Percentiles rank a stretch among this genome's conserved stretches.
Conservation (phyloP, 2,113 vertebrate species). For the Hemichromis elongatus region DNA sequence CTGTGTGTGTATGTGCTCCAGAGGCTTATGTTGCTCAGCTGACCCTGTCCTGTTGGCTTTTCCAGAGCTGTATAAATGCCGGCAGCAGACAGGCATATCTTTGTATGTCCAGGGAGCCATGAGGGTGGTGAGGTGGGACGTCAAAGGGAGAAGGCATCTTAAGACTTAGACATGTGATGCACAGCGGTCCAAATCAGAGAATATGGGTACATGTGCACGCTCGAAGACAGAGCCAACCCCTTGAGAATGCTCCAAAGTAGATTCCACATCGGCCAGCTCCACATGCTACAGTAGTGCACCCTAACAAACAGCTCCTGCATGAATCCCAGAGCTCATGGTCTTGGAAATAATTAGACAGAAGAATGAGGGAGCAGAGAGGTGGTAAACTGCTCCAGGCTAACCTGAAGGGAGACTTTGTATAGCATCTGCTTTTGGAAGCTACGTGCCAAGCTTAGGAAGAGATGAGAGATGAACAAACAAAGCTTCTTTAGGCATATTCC, state of each 20-base stretch:
- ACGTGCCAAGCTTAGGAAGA: neutral
- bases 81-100: constrained; percentile 26
- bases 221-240: neutral
- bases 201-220: neutral
- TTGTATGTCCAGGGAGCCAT: neutral
- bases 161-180: constrained; percentile 15
- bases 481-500: constrained; percentile 32
- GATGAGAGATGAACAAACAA: constrained; percentile 35
- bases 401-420: constrained; percentile 26
- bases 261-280: constrained; percentile 16
- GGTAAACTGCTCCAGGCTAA: constrained; percentile 46
- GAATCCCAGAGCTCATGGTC: constrained; percentile 25
- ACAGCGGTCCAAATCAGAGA: neutral
- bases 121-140: constrained; percentile 3
- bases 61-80: constrained; percentile 1
- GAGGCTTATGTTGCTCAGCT: constrained; percentile 35
- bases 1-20: neutral
- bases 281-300: constrained; percentile 20
- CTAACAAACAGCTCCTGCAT: constrained; percentile 15
- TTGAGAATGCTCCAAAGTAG: neutral
- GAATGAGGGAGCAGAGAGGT: constrained; percentile 12
- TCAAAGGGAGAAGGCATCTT: neutral
- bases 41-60: constrained; percentile 29
- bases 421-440: constrained; percentile 37
- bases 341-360: constrained; percentile 54